These are phyloP conservation scores for Pristionchus entomophagus DNA, from an alignment of 2,888 invertebrate genomes.

Conservation along the genomic window DNA sequence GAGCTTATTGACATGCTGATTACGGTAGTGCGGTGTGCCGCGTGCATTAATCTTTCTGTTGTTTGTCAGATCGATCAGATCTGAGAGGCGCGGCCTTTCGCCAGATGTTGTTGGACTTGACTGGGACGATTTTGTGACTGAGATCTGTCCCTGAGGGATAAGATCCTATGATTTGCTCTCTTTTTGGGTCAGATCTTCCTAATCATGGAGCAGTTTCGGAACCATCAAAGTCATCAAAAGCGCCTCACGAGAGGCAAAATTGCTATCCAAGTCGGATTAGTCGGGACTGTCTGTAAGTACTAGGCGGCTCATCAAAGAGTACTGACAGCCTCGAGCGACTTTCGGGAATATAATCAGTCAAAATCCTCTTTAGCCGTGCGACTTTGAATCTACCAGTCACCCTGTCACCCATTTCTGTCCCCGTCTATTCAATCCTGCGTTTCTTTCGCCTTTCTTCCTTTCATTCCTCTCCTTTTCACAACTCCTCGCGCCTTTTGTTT, in stretches of 20 bases:
- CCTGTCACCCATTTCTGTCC: neutral
- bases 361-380: neutral
- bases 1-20: too few relatives aligned
- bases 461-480: slow-evolving; percentile 31
- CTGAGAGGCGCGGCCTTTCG: neutral
- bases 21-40: neutral
- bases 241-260: neutral
- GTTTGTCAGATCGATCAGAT: neutral
- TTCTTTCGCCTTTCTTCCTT: neutral
- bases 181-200: neutral
- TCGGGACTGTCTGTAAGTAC: neutral
- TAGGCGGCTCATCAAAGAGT: neutral
- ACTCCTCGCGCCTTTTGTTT: neutral
- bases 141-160: slow-evolving; percentile 2
- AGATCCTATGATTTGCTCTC: neutral
- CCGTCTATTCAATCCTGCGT: neutral
- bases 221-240: neutral
- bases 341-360: neutral
- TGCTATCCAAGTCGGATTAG: neutral
- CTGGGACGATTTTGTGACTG: slow-evolving; percentile 10
- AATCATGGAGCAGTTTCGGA: neutral
- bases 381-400: neutral
- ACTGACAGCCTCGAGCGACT: neutral
- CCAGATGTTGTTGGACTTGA: slow-evolving; percentile 20
- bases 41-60: neutral